These are phyloP conservation scores for Galleria mellonella DNA, from an alignment of 1,140 invertebrate genomes.

Conservation along the genomic window DNA sequence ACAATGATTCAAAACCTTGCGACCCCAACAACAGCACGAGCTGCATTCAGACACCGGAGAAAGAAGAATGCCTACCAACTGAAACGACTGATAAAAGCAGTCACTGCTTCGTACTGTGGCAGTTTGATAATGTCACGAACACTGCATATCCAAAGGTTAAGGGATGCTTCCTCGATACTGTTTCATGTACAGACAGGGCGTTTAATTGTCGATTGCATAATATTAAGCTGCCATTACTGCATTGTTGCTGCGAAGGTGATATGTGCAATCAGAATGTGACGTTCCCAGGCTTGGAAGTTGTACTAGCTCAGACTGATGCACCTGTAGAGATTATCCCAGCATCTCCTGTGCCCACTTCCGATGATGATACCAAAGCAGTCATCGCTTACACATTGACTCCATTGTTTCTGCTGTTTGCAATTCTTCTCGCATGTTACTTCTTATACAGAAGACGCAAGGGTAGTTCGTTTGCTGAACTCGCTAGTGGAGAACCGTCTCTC, in stretches of 20 bases:
- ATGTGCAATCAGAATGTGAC: conserved; percentile 90
- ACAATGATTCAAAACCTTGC: conserved; percentile 41
- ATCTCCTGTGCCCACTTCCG: conserved; percentile 45
- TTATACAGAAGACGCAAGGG: conserved; percentile 57
- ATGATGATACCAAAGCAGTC: conserved; percentile 52
- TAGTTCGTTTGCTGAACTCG: conserved; percentile 53
- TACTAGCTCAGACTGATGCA: conserved; percentile 81
- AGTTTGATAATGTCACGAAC: conserved; percentile 66
- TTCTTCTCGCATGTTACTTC: conserved; percentile 51
- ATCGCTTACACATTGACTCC: conserved; percentile 52
- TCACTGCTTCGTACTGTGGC: conserved; percentile 75
- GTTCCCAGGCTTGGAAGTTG: conserved; percentile 64
- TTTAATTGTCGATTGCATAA: conserved; percentile 80
- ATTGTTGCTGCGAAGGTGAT: conserved; percentile 94
- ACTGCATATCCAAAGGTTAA: conserved; percentile 71
- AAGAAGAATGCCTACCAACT: conserved; percentile 44
- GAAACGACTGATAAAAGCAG: conserved; percentile 60
- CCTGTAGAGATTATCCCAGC: conserved; percentile 56
- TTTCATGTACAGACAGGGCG: conserved; percentile 82
- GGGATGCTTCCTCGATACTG: conserved; percentile 88
- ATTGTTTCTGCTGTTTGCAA: conserved; percentile 48
- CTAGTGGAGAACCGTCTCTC: conserved; percentile 48
- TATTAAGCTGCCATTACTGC: conserved; percentile 81
- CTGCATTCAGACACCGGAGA: conserved; percentile 27
- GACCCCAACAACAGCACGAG: conserved; percentile 23